These are phyloP conservation scores for Paragorgia papillata DNA, from an alignment of 92 coral and sea anemone species.

Conservation along the genomic window DNA sequence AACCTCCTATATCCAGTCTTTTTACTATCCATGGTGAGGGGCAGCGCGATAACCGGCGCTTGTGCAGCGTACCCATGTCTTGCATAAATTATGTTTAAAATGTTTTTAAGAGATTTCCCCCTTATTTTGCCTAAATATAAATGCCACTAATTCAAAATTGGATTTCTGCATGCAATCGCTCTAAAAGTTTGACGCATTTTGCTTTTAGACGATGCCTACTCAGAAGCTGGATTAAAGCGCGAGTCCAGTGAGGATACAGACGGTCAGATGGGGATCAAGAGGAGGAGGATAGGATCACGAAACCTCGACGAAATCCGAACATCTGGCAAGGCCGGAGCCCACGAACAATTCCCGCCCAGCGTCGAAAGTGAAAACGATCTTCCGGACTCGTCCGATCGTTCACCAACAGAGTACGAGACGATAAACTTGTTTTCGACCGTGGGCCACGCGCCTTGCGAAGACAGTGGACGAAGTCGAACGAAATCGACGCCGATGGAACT, in stretches of 20 bases:
- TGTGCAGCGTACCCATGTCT: too few relatives aligned
- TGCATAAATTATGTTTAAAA: too few relatives aligned
- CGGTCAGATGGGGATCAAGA: not conserved
- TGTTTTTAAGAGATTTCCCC: too few relatives aligned
- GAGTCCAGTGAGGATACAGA: slow-evolving; percentile 17
- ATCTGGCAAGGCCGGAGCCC: not conserved
- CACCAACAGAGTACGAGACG: slow-evolving; percentile 34
- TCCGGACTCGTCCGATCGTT: slow-evolving; percentile 44
- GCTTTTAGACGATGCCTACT: not conserved
- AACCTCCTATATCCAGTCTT: too few relatives aligned
- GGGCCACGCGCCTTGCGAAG: not conserved
- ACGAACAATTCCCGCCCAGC: slow-evolving; percentile 4
- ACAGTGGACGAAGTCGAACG: slow-evolving; percentile 21
- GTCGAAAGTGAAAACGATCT: slow-evolving; percentile 45
- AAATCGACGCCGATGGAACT: slow-evolving; percentile 70
- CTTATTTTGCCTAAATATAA: too few relatives aligned
- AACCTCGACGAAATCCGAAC: not conserved
- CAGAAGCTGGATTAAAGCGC: slow-evolving; percentile 2
- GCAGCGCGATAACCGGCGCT: too few relatives aligned
- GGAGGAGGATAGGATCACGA: slow-evolving; percentile 6
- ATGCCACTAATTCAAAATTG: too few relatives aligned
- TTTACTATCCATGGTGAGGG: too few relatives aligned
- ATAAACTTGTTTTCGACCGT: slow-evolving; percentile 19
- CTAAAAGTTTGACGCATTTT: too few relatives aligned
- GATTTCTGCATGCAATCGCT: too few relatives aligned